Evolutionary conservation across 1,140 invertebrate genomes (phyloP).

Genomic region (Drosophila funebris): DNA sequence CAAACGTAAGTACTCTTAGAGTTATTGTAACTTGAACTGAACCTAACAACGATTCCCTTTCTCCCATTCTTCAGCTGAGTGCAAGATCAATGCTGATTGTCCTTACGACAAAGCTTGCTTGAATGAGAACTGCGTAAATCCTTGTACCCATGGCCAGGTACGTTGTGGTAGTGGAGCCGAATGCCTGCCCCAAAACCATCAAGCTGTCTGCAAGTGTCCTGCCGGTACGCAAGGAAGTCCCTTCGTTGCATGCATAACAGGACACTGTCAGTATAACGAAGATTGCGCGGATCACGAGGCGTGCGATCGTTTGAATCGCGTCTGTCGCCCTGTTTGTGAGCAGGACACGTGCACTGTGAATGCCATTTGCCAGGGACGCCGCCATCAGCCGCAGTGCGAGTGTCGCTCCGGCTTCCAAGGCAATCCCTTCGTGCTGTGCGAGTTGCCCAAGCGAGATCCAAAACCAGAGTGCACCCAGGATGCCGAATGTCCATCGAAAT

Average conservation of each 20-base stretch:
- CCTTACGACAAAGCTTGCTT: conserved; percentile 93
- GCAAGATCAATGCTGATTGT: conserved; percentile 92
- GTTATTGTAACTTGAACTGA: too few species aligned
- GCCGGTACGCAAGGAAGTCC: conserved; percentile 93
- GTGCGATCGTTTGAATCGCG: conserved; percentile 92
- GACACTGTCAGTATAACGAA: conserved; percentile 94
- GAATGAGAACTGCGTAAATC: conserved; percentile 91
- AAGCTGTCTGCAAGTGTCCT: conserved; percentile 92
- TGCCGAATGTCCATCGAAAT: conserved; percentile 89
- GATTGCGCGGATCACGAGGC: conserved; percentile 94
- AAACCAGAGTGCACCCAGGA: conserved; percentile 89
- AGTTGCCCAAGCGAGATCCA: conserved; percentile 80
- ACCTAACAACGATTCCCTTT: background rate
- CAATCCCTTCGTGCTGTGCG: conserved; percentile 91
- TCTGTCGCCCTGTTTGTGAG: conserved; percentile 92
- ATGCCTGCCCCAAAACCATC: conserved; percentile 90
- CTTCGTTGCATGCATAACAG: conserved; percentile 90
- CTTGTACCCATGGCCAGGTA: conserved; percentile 87
- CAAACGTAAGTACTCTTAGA: conserved; percentile 88
- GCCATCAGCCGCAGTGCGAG: conserved; percentile 91
- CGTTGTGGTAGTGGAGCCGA: conserved; percentile 91
- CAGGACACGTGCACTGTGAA: conserved; percentile 90
- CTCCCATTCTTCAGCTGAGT: conserved; percentile 88
- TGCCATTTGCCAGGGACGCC: conserved; percentile 89
- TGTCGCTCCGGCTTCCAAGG: conserved; percentile 90